Evolutionary conservation across 2,113 vertebrate genomes (phyloP).

Genomic region (Mesembrinibis cayennensis): DNA sequence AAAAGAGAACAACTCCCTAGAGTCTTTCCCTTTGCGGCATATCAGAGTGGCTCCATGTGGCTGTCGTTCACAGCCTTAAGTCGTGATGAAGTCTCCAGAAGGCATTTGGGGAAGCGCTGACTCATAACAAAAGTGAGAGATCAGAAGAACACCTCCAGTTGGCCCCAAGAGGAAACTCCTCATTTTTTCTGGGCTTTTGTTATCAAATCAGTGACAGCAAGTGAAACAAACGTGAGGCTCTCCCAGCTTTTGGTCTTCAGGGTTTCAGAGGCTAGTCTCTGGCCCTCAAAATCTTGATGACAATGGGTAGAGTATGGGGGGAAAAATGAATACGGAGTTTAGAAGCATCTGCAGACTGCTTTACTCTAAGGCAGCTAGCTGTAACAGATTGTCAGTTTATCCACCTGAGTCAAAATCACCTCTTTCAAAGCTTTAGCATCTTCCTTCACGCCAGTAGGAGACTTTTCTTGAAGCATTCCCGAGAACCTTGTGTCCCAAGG

Average conservation of each 20-base stretch:
- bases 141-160: not conserved
- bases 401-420: not conserved
- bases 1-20: not conserved
- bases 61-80: not conserved
- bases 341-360: not conserved
- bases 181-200: not conserved
- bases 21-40: not conserved
- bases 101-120: not conserved
- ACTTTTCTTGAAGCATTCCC: not conserved
- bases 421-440: not conserved
- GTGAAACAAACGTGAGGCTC: not conserved
- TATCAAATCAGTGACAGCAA: not conserved
- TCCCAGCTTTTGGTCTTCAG: not conserved
- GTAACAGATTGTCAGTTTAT: not conserved
- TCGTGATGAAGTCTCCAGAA: not conserved
- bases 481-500: not conserved
- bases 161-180: not conserved
- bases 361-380: not conserved
- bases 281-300: not conserved
- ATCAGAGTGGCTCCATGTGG: fast-evolving
- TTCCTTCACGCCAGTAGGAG: not conserved
- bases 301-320: not conserved
- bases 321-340: fast-evolving
- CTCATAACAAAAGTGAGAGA: not conserved
- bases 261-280: not conserved